Conservation (phyloP, 2,797 vertebrate genomes). For the Poecilia picta region DNA sequence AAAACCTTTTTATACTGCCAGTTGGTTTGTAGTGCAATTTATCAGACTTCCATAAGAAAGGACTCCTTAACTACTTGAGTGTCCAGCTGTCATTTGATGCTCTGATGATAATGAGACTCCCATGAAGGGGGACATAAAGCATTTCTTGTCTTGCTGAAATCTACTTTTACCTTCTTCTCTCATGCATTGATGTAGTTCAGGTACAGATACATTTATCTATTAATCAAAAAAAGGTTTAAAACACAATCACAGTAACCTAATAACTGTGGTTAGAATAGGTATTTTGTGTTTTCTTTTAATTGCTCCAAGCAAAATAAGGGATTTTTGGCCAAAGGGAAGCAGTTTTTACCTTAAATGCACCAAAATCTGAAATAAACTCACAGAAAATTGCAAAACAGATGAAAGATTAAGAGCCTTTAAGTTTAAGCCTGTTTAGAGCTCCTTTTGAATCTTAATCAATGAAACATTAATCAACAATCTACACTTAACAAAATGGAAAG, state of each 20-base stretch:
- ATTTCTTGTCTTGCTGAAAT: slow-evolving; percentile 34
- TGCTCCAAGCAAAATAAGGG: not conserved
- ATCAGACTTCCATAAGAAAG: slow-evolving; percentile 30
- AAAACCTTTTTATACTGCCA: not conserved
- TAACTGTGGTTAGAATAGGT: not conserved
- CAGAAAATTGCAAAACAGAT: no score
- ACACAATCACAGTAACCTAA: not conserved
- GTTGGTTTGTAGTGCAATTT: not conserved
- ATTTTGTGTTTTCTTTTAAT: not conserved
- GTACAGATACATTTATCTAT: slow-evolving; percentile 12
- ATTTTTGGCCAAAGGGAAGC: not conserved
- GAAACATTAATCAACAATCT: no score
- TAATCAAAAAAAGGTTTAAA: not conserved
- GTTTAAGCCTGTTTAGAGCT: no score
- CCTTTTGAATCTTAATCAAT: no score
- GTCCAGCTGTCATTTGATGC: slow-evolving; percentile 34
- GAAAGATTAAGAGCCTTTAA: no score
- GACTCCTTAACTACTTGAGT: slow-evolving; percentile 15
- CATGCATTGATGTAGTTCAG: not conserved
- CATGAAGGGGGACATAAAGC: slow-evolving; percentile 22
- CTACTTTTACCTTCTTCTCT: slow-evolving; percentile 29
- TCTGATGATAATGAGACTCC: slow-evolving; percentile 44
- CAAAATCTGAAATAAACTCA: no score
- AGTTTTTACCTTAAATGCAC: no score
- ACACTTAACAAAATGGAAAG: no score